Conservation (phyloP, 2,113 vertebrate species). For the Serinus canaria region DNA sequence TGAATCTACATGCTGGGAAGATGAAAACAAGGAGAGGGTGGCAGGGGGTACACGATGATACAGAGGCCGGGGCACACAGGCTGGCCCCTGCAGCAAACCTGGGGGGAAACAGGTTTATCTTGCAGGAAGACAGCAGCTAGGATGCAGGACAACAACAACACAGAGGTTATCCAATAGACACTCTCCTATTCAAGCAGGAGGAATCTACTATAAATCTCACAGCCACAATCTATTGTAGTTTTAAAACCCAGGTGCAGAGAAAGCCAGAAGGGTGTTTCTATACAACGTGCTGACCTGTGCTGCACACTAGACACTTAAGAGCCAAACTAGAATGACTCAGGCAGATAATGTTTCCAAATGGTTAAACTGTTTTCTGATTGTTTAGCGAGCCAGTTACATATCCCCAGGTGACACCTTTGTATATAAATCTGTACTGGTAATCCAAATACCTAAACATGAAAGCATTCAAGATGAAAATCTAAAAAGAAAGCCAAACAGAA, state of each 20-base stretch:
- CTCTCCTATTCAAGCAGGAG: background rate
- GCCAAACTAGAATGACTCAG: background rate
- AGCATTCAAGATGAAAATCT: background rate
- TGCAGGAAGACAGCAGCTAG: rapidly evolving
- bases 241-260: background rate
- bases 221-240: background rate
- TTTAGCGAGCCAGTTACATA: background rate
- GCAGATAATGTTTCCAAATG: background rate
- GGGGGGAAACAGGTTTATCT: background rate
- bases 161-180: background rate
- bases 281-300: background rate
- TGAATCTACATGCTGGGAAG: background rate
- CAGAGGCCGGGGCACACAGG: rapidly evolving
- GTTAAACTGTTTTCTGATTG: background rate
- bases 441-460: background rate
- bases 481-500: background rate
- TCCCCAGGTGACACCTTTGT: background rate
- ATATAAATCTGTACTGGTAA: background rate
- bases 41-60: background rate
- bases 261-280: background rate
- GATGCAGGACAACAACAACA: background rate
- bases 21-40: background rate
- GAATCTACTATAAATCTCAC: background rate
- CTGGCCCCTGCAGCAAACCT: background rate
- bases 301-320: background rate